Conservation (phyloP, 2,113 vertebrate genomes). For the Sceloporus tristichus region DNA sequence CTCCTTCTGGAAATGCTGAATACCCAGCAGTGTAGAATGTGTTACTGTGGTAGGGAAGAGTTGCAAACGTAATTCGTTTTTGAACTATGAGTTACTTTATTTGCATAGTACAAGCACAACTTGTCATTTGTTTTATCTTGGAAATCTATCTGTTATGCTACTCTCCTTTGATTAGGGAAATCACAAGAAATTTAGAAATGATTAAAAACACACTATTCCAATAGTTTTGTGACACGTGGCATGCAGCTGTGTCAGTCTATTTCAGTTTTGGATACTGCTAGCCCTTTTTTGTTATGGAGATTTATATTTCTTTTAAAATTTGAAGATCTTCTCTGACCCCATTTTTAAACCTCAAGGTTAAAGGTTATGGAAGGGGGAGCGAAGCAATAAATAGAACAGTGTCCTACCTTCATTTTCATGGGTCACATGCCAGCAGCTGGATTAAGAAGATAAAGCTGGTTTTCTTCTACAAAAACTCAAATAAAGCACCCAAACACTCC, state of each 20-base stretch:
- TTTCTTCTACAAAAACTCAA: slow-evolving; percentile 64
- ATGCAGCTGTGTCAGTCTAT: slow-evolving; percentile 63
- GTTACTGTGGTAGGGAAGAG: slow-evolving; percentile 35
- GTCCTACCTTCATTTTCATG: slow-evolving; percentile 57
- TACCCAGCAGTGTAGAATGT: slow-evolving; percentile 8
- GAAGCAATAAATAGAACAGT: slow-evolving; percentile 67
- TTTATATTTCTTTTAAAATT: slow-evolving; percentile 58
- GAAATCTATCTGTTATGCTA: slow-evolving; percentile 44
- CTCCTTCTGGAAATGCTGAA: slow-evolving; percentile 26
- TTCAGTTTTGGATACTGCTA: slow-evolving; percentile 56
- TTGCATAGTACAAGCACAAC: slow-evolving; percentile 45
- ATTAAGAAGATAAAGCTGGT: slow-evolving; percentile 67
- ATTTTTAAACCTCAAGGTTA: slow-evolving; percentile 61
- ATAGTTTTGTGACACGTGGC: slow-evolving; percentile 54
- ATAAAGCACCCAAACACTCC: slow-evolving; percentile 52
- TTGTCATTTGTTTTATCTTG: slow-evolving; percentile 42
- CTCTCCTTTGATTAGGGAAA: slow-evolving; percentile 25
- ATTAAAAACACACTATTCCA: slow-evolving; percentile 45
- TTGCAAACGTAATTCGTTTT: slow-evolving; percentile 6
- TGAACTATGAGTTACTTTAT: not conserved
- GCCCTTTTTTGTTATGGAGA: slow-evolving; percentile 40
- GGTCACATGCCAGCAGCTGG: slow-evolving; percentile 59
- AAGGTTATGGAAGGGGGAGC: slow-evolving; percentile 50
- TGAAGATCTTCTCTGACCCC: slow-evolving; percentile 54
- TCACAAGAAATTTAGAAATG: slow-evolving; percentile 49